Evolutionary conservation across 1,140 invertebrate genomes (phyloP), one percentile per base, ranked within the genome.

Genomic region (Zaprionus lachaisei): DNA sequence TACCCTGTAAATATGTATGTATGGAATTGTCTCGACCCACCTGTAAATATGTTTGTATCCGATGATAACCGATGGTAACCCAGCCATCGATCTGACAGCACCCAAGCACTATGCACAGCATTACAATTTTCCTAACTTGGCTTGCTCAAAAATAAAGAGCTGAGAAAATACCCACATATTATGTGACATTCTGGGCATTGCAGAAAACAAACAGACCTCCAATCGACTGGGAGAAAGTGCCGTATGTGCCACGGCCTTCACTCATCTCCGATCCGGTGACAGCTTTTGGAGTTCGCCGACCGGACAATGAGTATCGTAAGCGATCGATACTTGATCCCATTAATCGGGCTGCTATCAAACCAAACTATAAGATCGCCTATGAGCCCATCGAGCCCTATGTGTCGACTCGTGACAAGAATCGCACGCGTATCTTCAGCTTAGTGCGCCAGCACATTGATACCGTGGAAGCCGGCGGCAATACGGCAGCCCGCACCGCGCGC

Each of bases 211-310:
- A 80, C 70, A 87, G 80, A 91, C 81, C 83, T 80, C 79, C 91
- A 92, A 96, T 97, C 79, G 96, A 96, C 80, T 97, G 96, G 96
- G 96, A 97, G 93, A 96, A 96, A 94, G 96, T 96, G 89, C 96
- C 97, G 77, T 95, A 95, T 92, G 96, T 97, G 80, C 96, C 97
- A 72, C 94, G 97, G 74, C 96, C 97, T 74, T 96, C 96, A 80
- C 94, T 97, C 91, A 95, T 97, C 72, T 95, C 96, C 58, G 96
- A 96, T 92, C 96, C 96, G 49, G 95, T 97, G 92, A 97, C 96
- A 72, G 96, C 96, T 60, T 97, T 96, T 94, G 96, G 96, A 26
- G 94, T 94, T 47, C 94, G 94, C 47, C 94, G 94, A 82, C 49
- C 82, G 56, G 78, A 91, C 72, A 57, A 58, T 49, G 75, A 85